Percentiles rank a stretch among this genome's conserved stretches.
These are phyloP conservation scores for Scytalopus superciliaris DNA, from an alignment of 2,113 vertebrate genomes.

Conservation along the genomic window DNA sequence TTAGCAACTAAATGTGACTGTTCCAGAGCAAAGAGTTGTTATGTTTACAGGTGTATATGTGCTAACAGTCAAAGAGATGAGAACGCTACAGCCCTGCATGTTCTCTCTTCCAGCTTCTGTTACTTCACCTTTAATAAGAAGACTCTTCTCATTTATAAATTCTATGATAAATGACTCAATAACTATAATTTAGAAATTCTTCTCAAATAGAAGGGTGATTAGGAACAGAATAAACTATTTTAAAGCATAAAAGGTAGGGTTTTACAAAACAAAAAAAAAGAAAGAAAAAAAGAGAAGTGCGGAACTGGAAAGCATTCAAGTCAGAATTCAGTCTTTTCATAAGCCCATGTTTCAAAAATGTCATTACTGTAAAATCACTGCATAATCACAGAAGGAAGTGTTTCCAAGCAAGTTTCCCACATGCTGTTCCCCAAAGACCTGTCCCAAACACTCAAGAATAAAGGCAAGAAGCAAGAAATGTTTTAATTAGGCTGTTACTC, in stretches of 20 bases:
- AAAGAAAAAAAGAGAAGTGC: rapidly evolving
- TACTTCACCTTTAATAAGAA: neutral
- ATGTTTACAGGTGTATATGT: neutral
- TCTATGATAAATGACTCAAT: neutral
- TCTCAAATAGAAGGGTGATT: neutral
- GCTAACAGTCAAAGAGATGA: neutral
- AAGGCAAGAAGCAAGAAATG: neutral
- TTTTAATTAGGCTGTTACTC: slow-evolving; percentile 25
- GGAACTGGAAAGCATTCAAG: neutral
- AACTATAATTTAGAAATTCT: neutral
- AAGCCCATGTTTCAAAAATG: neutral
- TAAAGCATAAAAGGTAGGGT: neutral
- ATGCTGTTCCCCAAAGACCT: neutral
- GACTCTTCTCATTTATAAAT: neutral
- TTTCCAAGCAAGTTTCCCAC: neutral
- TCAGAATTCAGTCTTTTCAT: neutral
- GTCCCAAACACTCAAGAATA: neutral
- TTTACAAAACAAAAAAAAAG: neutral
- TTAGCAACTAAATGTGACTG: neutral
- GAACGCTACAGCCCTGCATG: rapidly evolving
- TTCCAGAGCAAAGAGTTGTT: neutral
- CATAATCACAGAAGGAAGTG: neutral
- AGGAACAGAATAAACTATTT: neutral
- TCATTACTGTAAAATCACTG: neutral
- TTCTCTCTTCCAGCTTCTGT: neutral